phyloP scores from a whole-genome alignment of 2,797 vertebrate species.

The Meda fulgida region DNA sequence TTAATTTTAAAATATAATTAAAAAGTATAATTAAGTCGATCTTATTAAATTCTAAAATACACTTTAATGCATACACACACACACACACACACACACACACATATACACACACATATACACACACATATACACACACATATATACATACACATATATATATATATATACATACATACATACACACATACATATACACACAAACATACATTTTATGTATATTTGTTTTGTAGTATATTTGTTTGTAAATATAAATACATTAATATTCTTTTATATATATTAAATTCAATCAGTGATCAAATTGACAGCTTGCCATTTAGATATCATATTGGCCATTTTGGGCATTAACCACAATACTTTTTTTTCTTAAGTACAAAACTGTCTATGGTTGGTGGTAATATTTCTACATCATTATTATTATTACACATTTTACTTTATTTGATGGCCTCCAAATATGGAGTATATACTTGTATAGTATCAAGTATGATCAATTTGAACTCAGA shows the following conservation, averaged over 20 bases:
- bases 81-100: no score
- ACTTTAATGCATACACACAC: no score
- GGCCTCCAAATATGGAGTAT: neutral
- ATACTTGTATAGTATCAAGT: neutral
- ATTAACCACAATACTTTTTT: neutral
- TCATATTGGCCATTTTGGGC: neutral
- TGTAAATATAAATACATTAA: no score
- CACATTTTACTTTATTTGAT: neutral
- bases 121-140: no score
- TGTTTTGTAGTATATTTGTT: no score
- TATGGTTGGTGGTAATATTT: neutral
- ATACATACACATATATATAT: no score
- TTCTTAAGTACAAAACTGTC: neutral
- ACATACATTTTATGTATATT: no score
- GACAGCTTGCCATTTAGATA: neutral
- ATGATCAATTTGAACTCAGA: neutral
- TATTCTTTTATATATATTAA: no score
- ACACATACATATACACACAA: no score
- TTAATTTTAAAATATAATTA: neutral
- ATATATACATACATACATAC: no score
- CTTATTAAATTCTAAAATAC: neutral
- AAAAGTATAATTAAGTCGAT: neutral
- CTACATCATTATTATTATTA: neutral
- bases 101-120: no score
- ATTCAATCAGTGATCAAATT: neutral